phyloP scores from a whole-genome alignment of 2,888 invertebrate genomes.

The Alitta virens region DNA sequence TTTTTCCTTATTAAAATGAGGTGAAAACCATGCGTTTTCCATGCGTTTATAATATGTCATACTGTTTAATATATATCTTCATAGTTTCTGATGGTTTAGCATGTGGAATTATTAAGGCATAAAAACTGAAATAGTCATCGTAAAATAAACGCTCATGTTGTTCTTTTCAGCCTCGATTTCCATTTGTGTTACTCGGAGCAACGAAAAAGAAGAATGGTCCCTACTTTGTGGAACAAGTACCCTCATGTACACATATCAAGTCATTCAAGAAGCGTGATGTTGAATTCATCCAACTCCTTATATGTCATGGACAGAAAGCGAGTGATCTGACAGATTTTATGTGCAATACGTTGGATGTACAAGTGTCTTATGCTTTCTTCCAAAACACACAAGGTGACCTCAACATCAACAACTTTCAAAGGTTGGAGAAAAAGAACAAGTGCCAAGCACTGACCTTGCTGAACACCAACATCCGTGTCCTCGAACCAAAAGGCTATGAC shows the following conservation, averaged over 20 bases:
- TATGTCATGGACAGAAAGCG: constrained; percentile 24
- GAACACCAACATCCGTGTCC: constrained; percentile 18
- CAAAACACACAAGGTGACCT: constrained; percentile 20
- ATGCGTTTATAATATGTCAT: too few species aligned
- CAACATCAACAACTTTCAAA: constrained; percentile 29
- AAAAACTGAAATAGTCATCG: background rate
- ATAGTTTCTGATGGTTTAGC: background rate
- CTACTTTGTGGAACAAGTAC: constrained; percentile 13
- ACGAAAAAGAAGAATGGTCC: background rate
- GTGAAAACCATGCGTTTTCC: too few species aligned
- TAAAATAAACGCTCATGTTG: background rate
- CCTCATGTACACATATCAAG: constrained; percentile 13
- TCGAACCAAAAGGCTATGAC: constrained; percentile 22
- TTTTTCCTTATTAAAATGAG: too few species aligned
- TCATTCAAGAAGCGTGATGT: constrained; percentile 20
- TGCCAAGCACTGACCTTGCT: constrained; percentile 25
- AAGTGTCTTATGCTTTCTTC: constrained; percentile 25
- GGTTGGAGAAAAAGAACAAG: constrained; percentile 15
- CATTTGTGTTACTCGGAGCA: constrained; percentile 22
- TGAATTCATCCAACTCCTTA: constrained; percentile 17
- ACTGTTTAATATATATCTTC: background rate
- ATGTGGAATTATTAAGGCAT: background rate
- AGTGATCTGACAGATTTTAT: constrained; percentile 27
- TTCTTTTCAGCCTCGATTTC: constrained; percentile 14
- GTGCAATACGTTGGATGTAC: constrained; percentile 26